These are phyloP conservation scores for Drosophila flavopinicola DNA, from an alignment of 2,888 invertebrate species.

Conservation along the genomic window DNA sequence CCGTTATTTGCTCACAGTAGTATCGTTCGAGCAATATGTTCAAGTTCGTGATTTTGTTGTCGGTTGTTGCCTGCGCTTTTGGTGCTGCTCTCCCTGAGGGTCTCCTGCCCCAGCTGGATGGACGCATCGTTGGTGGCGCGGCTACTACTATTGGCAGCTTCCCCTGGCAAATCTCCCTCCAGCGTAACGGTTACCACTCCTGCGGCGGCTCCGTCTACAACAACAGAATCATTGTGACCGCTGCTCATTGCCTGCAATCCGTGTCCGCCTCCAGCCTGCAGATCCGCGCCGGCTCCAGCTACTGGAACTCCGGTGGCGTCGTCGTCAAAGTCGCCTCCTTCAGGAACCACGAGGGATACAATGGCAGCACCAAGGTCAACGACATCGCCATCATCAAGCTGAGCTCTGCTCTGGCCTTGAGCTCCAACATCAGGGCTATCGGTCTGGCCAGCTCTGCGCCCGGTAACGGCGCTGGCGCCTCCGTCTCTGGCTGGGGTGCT, in stretches of 20 bases:
- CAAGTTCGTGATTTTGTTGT: constrained; percentile 65
- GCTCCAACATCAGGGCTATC: constrained; percentile 82
- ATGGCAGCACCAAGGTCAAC: constrained; percentile 84
- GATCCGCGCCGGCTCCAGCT: constrained; percentile 86
- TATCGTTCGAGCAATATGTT: constrained; percentile 57
- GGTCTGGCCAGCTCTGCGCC: constrained; percentile 77
- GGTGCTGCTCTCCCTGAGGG: constrained; percentile 69
- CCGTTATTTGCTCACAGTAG: background rate
- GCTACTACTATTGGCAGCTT: constrained; percentile 64
- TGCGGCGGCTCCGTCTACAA: constrained; percentile 86
- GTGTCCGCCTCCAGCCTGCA: constrained; percentile 55
- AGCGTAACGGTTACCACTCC: constrained; percentile 84
- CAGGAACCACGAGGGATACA: constrained; percentile 82
- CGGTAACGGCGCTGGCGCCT: constrained; percentile 51
- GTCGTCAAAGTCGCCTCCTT: constrained; percentile 44
- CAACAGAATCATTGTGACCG: constrained; percentile 85
- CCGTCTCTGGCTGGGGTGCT: constrained; percentile 73
- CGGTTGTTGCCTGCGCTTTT: constrained; percentile 63
- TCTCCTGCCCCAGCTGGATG: constrained; percentile 72
- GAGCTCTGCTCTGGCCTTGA: constrained; percentile 83
- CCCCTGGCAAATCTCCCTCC: constrained; percentile 78
- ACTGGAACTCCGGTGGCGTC: constrained; percentile 76
- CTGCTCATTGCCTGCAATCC: constrained; percentile 86
- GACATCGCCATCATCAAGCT: constrained; percentile 87
- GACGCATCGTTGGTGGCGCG: constrained; percentile 80